Conservation (phyloP, 2,888 invertebrate genomes). For the Melipona bicolor region DNA sequence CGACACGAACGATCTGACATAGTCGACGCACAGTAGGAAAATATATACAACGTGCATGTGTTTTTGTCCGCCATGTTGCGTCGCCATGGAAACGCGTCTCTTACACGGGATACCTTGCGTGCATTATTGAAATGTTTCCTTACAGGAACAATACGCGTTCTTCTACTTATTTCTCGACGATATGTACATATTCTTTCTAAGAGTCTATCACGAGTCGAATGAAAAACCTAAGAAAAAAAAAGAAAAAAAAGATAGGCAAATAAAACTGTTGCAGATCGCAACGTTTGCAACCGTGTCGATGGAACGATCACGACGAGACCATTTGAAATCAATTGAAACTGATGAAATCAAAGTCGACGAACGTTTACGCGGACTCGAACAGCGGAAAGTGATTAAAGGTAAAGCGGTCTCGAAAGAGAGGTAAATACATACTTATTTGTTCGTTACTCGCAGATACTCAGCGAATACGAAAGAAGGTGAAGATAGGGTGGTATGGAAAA, state of each 20-base stretch:
- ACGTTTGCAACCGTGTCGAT: too few relatives aligned
- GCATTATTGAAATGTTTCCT: background rate
- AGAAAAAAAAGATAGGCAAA: background rate
- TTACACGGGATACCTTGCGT: background rate
- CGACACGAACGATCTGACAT: background rate
- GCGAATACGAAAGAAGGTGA: background rate
- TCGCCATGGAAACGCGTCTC: conserved; percentile 36
- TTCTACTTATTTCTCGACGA: background rate
- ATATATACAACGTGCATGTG: background rate
- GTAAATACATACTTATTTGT: too few relatives aligned
- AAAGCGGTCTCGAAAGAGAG: background rate
- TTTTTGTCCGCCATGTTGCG: conserved; percentile 31
- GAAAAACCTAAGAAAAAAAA: background rate
- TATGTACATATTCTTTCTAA: too few relatives aligned
- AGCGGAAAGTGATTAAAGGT: background rate
- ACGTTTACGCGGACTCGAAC: background rate
- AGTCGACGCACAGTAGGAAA: too few relatives aligned
- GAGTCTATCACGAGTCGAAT: too few relatives aligned
- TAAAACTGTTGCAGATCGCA: too few relatives aligned
- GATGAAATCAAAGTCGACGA: background rate
- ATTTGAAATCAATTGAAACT: background rate
- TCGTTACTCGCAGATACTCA: background rate
- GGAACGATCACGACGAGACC: background rate
- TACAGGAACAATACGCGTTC: background rate
- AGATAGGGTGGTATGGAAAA: background rate